Evolutionary conservation across 2,113 vertebrate species (phyloP).

Genomic region (Datnioides undecimradiatus): DNA sequence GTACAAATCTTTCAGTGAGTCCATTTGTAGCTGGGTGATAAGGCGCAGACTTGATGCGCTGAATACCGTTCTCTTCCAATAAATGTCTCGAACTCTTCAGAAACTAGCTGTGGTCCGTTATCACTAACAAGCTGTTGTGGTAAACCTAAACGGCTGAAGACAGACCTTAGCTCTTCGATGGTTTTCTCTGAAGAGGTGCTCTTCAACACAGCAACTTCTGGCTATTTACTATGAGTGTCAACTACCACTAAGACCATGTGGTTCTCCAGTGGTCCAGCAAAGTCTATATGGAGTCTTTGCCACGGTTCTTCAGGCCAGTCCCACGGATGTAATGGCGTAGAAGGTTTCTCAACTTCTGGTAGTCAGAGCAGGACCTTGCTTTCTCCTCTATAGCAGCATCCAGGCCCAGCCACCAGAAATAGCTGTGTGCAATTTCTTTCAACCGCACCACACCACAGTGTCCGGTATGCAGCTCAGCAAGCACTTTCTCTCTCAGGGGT

Average conservation of each 20-base stretch:
- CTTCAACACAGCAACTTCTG: not conserved
- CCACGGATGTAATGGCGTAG: slow-evolving; percentile 13
- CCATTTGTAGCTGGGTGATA: not conserved
- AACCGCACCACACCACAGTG: slow-evolving; percentile 13
- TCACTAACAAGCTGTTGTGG: slow-evolving; percentile 17
- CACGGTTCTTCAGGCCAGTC: slow-evolving; percentile 37
- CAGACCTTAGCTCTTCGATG: slow-evolving; percentile 5
- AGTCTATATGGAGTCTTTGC: slow-evolving; percentile 14
- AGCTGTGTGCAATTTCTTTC: slow-evolving; percentile 26
- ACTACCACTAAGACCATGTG: not conserved
- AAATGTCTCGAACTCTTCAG: slow-evolving; percentile 7
- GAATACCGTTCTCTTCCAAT: not conserved
- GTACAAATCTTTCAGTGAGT: slow-evolving; percentile 4
- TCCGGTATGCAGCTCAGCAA: not conserved
- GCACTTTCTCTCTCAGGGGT: not conserved
- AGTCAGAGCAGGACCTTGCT: slow-evolving; percentile 8
- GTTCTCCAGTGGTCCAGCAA: slow-evolving; percentile 16
- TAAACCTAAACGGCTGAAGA: not conserved
- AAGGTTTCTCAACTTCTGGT: slow-evolving; percentile 24
- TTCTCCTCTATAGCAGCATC: slow-evolving; percentile 23
- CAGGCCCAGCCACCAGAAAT: slow-evolving; percentile 25
- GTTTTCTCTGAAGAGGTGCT: not conserved
- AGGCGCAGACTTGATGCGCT: not conserved
- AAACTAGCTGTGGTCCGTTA: not conserved
- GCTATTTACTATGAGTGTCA: slow-evolving; percentile 13